Percentiles rank a stretch among this genome's conserved stretches.
Evolutionary conservation across 2,888 invertebrate genomes (phyloP).

Genomic region (Epirrhoe alternata): DNA sequence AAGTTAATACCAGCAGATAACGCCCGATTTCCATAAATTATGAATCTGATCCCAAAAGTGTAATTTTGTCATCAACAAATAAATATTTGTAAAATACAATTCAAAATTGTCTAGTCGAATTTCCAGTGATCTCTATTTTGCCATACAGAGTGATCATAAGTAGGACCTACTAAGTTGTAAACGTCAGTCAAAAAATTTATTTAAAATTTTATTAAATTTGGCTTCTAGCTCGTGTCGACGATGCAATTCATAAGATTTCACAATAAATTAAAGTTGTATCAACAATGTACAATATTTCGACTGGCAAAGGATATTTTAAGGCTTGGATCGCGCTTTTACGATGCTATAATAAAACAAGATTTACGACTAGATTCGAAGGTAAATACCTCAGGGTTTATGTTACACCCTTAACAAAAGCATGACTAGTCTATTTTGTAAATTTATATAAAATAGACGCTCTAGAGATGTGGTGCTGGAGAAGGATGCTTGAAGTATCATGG

Average conservation of each 20-base stretch:
- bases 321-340: conserved; percentile 35
- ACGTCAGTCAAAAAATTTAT: no score
- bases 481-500: no score
- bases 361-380: conserved; percentile 40
- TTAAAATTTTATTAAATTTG: no score
- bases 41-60: neutral
- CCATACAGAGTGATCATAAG: no score
- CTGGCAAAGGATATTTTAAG: conserved; percentile 7
- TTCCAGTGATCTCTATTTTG: no score
- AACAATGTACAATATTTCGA: conserved; percentile 1
- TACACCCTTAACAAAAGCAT: conserved; percentile 4
- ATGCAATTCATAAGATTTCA: neutral
- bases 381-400: conserved; percentile 36
- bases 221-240: no score
- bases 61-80: neutral
- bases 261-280: neutral
- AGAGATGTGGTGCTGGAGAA: no score
- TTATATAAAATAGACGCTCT: no score
- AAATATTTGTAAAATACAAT: neutral
- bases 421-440: neutral
- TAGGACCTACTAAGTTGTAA: no score
- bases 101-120: no score
- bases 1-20: neutral
- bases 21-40: neutral
- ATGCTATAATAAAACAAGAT: conserved; percentile 35